phyloP scores from a whole-genome alignment of 2,888 invertebrate genomes.

The Saturnia pavonia region DNA sequence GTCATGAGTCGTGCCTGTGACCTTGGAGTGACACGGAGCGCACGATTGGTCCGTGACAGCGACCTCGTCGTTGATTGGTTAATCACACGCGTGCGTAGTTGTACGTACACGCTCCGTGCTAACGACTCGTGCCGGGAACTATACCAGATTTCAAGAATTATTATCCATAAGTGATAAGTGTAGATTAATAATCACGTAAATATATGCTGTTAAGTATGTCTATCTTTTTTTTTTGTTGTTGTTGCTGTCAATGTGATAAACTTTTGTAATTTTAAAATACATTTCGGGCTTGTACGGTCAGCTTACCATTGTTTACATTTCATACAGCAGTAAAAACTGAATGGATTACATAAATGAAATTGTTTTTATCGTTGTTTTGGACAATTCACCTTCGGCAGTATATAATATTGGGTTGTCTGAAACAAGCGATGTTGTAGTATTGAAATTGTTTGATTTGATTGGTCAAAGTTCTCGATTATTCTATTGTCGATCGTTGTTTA shows the following conservation, averaged over 20 bases:
- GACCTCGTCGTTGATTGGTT: too few species aligned
- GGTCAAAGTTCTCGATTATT: not conserved
- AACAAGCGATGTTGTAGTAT: not conserved
- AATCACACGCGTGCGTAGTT: too few species aligned
- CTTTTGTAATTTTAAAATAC: not conserved
- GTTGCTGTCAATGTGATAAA: not conserved
- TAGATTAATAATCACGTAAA: not conserved
- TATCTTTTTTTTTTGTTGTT: too few species aligned
- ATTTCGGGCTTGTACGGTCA: slow-evolving; percentile 3
- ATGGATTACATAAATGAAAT: not conserved
- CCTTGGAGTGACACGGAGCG: too few species aligned
- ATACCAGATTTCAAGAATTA: not conserved
- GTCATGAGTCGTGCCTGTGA: not conserved
- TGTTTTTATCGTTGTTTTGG: not conserved
- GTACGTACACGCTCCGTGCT: not conserved
- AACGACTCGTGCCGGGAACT: not conserved
- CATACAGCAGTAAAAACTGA: not conserved
- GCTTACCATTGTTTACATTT: not conserved
- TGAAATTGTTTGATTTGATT: not conserved
- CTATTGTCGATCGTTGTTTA: not conserved
- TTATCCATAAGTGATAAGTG: not conserved
- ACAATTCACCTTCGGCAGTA: not conserved
- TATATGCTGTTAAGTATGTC: not conserved
- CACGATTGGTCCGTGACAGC: too few species aligned
- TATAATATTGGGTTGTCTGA: not conserved